Evolutionary conservation across 2,113 vertebrate genomes (phyloP).

Genomic region (Colaptes auratus): DNA sequence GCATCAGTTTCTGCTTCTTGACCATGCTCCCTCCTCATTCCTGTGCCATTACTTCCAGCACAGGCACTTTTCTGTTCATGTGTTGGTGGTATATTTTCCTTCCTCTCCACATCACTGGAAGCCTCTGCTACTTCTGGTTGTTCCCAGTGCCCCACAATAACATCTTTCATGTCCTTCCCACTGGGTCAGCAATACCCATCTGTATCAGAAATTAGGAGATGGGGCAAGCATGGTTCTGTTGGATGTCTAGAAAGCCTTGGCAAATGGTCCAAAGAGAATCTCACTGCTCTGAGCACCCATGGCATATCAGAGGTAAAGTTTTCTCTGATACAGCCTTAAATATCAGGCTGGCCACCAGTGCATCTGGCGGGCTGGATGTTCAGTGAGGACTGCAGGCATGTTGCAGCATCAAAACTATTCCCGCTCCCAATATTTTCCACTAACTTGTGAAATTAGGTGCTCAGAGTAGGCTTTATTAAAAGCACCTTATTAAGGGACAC

Average conservation of each 20-base stretch:
- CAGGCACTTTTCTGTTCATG: accelerated
- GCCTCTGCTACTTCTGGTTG: neutral
- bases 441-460: neutral
- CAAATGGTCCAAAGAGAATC: neutral
- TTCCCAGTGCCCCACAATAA: neutral
- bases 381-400: neutral
- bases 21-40: neutral
- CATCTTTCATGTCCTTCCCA: neutral
- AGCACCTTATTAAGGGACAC: neutral
- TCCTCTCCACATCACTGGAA: neutral
- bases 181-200: neutral
- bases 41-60: neutral
- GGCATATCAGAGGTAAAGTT: neutral
- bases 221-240: neutral
- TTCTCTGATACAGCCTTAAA: neutral
- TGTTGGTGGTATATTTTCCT: neutral
- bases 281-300: neutral
- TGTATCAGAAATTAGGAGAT: neutral
- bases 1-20: neutral
- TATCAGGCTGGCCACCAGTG: neutral
- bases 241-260: neutral
- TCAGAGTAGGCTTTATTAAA: neutral
- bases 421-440: neutral
- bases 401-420: neutral
- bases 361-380: neutral